These are phyloP conservation scores for Drosophila nannoptera DNA, from an alignment of 1,140 invertebrate species.

Conservation along the genomic window DNA sequence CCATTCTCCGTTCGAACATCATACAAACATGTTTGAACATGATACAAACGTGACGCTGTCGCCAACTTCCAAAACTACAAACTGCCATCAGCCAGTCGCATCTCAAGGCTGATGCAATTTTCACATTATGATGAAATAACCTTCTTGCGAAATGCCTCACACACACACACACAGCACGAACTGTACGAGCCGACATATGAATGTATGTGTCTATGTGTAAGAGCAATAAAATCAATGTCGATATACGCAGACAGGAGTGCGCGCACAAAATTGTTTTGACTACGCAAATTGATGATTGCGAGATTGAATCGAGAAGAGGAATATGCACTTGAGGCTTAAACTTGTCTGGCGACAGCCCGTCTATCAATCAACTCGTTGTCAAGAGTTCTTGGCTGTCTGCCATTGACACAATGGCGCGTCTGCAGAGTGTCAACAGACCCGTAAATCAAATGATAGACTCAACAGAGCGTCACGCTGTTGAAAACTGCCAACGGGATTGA, in stretches of 20 bases:
- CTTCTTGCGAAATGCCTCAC: too few relatives aligned
- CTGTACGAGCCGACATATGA: too few relatives aligned
- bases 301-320: conserved; percentile 8
- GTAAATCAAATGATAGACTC: conserved; percentile 14
- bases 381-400: conserved; percentile 16
- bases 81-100: too few relatives aligned
- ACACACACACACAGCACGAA: too few relatives aligned
- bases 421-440: conserved; percentile 10
- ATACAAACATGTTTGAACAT: too few relatives aligned
- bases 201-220: background rate
- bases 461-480: background rate
- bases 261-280: background rate
- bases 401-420: conserved; percentile 6
- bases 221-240: conserved; percentile 7
- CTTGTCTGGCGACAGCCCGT: conserved; percentile 9
- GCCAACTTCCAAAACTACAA: too few relatives aligned
- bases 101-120: too few relatives aligned
- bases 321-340: background rate
- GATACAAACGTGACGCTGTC: too few relatives aligned
- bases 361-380: conserved; percentile 13
- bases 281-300: conserved; percentile 5
- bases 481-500: too few relatives aligned
- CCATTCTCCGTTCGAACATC: too few relatives aligned
- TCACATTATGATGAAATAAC: too few relatives aligned
- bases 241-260: too few relatives aligned